Conservation (phyloP, 1,140 invertebrate species). For the Drosophila neocordata region DNA sequence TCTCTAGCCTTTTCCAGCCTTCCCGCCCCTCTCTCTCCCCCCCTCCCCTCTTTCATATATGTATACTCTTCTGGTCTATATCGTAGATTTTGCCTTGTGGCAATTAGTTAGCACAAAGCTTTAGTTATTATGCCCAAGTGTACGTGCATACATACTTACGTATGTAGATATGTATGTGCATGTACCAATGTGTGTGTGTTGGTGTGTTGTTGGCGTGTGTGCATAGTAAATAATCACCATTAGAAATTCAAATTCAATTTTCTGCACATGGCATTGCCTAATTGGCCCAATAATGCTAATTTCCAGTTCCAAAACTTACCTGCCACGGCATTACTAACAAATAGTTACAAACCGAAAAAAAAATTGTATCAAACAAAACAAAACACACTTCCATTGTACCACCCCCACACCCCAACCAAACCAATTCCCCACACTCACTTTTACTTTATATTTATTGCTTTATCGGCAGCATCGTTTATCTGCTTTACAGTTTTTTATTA, state of each 20-base stretch:
- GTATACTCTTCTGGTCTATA: not conserved
- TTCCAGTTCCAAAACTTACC: slow-evolving; percentile 66
- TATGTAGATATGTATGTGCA: not conserved
- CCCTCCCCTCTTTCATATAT: not conserved
- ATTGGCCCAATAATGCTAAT: slow-evolving; percentile 68
- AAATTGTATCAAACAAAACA: not conserved
- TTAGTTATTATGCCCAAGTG: slow-evolving; percentile 73
- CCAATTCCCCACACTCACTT: not conserved
- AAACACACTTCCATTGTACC: not conserved
- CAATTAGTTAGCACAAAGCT: slow-evolving; percentile 77
- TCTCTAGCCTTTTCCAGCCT: not conserved
- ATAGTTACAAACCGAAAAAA: not conserved
- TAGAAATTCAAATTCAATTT: slow-evolving; percentile 75
- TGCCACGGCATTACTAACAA: slow-evolving; percentile 10
- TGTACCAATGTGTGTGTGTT: not conserved
- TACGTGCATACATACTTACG: slow-evolving; percentile 17
- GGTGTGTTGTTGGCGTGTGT: slow-evolving; percentile 24
- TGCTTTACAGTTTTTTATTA: slow-evolving; percentile 48
- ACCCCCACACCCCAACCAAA: not conserved
- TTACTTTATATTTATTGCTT: slow-evolving; percentile 34
- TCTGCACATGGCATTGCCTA: slow-evolving; percentile 43
- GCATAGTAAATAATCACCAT: slow-evolving; percentile 67
- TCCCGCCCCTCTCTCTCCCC: not conserved
- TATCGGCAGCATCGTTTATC: slow-evolving; percentile 44
- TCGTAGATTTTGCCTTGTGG: slow-evolving; percentile 52